These are phyloP conservation scores for Ctenoplectra terminalis DNA, from an alignment of 1,140 invertebrate species.

Conservation along the genomic window DNA sequence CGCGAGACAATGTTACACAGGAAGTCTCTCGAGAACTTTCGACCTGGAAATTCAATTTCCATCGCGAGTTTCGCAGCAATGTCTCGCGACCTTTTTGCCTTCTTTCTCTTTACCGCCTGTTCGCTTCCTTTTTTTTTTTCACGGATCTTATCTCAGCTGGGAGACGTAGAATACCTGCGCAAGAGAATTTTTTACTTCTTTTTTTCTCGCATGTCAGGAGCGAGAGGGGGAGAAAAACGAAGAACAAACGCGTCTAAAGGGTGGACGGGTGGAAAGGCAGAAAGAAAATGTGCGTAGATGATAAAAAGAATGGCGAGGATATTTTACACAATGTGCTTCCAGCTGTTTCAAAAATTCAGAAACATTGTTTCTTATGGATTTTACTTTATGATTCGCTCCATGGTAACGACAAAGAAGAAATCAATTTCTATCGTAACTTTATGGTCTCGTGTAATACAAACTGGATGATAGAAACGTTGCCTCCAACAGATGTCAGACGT, in stretches of 20 bases:
- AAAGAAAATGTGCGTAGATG: background rate
- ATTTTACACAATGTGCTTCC: background rate
- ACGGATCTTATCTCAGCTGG: conserved; percentile 55
- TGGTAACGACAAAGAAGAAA: conserved; percentile 9
- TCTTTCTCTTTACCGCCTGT: background rate
- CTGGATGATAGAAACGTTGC: conserved; percentile 29
- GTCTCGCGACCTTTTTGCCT: conserved; percentile 47
- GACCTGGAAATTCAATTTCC: conserved; percentile 70
- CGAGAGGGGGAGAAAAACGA: background rate
- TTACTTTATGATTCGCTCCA: conserved; percentile 32
- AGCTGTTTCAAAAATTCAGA: conserved; percentile 18
- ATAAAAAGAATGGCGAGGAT: conserved; percentile 4
- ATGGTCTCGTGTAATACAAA: conserved; percentile 29
- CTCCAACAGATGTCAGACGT: conserved; percentile 38
- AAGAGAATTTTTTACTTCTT: conserved; percentile 46
- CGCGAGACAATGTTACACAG: conserved; percentile 50
- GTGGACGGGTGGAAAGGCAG: background rate
- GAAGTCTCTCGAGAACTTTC: conserved; percentile 67
- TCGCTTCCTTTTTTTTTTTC: conserved; percentile 45
- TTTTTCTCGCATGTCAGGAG: background rate
- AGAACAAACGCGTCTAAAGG: background rate
- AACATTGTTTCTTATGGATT: conserved; percentile 25
- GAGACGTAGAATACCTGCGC: conserved; percentile 56
- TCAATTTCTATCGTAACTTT: conserved; percentile 39
- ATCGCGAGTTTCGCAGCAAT: conserved; percentile 57